Evolutionary conservation across 2,888 invertebrate species (phyloP).

Genomic region (Luperina nickerlii): DNA sequence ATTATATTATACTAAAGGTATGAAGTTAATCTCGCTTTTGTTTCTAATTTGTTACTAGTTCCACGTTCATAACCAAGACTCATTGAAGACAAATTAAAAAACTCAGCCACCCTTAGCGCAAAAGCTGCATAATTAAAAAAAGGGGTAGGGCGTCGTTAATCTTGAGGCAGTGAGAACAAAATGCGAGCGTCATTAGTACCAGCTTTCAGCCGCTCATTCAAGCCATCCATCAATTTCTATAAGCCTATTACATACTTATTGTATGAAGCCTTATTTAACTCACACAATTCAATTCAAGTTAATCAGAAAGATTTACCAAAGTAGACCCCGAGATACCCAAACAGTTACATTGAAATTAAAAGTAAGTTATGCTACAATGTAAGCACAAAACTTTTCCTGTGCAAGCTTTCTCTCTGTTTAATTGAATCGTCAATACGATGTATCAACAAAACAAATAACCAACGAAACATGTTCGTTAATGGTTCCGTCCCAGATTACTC

Average conservation of each 20-base stretch:
- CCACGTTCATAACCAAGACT: slow-evolving; percentile 56
- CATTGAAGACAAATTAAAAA: slow-evolving; percentile 72
- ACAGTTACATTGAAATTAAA: slow-evolving; percentile 21
- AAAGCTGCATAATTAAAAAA: slow-evolving; percentile 82
- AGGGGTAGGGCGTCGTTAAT: slow-evolving; percentile 80
- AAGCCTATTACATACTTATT: slow-evolving; percentile 46
- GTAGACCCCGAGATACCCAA: not conserved
- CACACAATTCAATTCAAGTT: not conserved
- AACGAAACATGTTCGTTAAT: slow-evolving; percentile 28
- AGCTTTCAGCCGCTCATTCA: slow-evolving; percentile 60
- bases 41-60: slow-evolving; percentile 64
- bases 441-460: slow-evolving; percentile 24
- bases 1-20: slow-evolving; percentile 35
- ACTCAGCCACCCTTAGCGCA: slow-evolving; percentile 66
- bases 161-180: slow-evolving; percentile 75
- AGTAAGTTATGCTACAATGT: slow-evolving; percentile 15
- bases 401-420: slow-evolving; percentile 8
- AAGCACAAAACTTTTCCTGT: slow-evolving; percentile 31
- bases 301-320: slow-evolving; percentile 16
- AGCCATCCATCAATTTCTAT: slow-evolving; percentile 75
- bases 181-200: slow-evolving; percentile 76
- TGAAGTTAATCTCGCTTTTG: slow-evolving; percentile 60
- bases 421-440: slow-evolving; percentile 34
- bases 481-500: slow-evolving; percentile 12
- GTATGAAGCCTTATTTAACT: slow-evolving; percentile 22